These are phyloP conservation scores for Clamator glandarius DNA, from an alignment of 2,797 vertebrate genomes.

Conservation along the genomic window DNA sequence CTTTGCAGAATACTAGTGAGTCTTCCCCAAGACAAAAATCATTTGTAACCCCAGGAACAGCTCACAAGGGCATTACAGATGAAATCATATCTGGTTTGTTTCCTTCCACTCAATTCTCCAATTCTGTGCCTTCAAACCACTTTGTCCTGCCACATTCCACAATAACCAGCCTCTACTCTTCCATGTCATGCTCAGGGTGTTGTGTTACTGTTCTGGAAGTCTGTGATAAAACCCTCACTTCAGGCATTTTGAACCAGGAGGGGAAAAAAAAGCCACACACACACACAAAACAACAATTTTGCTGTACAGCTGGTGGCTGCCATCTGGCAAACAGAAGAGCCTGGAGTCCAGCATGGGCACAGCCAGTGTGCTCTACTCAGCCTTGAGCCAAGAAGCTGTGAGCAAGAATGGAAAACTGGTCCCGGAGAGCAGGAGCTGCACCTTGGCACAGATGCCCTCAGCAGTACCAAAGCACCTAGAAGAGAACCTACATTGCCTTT, in stretches of 20 bases:
- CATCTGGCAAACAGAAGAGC: background rate
- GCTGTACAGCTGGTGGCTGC: background rate
- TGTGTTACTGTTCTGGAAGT: background rate
- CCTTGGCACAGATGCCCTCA: background rate
- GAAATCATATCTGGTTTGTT: background rate
- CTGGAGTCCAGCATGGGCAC: background rate
- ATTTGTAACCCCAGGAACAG: background rate
- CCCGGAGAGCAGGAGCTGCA: background rate
- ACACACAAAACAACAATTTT: background rate
- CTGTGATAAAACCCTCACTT: background rate
- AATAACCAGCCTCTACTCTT: background rate
- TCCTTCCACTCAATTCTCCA: background rate
- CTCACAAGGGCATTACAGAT: background rate
- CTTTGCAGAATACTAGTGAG: background rate
- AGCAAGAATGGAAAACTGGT: background rate
- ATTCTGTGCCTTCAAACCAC: background rate
- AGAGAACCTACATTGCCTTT: background rate
- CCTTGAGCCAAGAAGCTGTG: background rate
- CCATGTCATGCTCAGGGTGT: background rate
- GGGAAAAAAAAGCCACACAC: fast-evolving
- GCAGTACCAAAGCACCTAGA: background rate
- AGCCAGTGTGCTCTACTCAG: background rate
- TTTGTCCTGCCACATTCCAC: background rate
- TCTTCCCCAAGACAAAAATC: background rate
- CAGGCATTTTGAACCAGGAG: background rate